These are phyloP conservation scores for Alfaro cultratus DNA, from an alignment of 2,797 vertebrate species.

Conservation along the genomic window DNA sequence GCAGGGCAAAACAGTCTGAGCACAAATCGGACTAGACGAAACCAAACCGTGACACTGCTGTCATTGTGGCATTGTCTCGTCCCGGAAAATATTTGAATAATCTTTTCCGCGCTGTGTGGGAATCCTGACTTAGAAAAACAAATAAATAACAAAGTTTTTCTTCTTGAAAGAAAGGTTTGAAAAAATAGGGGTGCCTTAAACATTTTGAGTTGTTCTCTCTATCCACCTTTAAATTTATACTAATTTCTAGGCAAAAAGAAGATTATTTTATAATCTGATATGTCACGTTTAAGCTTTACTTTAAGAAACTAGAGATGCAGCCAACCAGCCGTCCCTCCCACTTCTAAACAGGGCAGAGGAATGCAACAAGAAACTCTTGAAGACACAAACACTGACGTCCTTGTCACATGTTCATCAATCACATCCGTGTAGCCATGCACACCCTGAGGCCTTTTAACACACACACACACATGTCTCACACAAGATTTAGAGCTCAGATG, in stretches of 20 bases:
- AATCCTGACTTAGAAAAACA: background rate
- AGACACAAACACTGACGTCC: slow-evolving; percentile 38
- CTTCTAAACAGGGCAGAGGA: slow-evolving; percentile 35
- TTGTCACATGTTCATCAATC: slow-evolving; percentile 60
- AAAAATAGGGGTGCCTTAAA: background rate
- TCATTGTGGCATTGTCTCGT: background rate
- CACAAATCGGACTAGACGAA: background rate
- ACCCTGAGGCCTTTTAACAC: slow-evolving; percentile 34
- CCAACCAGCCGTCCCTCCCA: background rate
- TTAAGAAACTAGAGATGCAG: background rate
- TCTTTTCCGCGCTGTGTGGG: background rate
- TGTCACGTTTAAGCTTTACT: background rate
- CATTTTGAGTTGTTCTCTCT: background rate
- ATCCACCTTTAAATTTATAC: background rate
- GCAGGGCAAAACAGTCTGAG: background rate
- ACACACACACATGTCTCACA: slow-evolving; percentile 22
- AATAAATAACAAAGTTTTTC: background rate
- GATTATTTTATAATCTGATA: background rate
- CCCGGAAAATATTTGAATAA: background rate
- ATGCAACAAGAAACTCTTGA: slow-evolving; percentile 49
- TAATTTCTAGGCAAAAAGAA: background rate
- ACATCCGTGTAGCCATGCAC: slow-evolving; percentile 37
- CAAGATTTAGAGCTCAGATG: slow-evolving; percentile 13
- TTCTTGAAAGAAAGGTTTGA: background rate
- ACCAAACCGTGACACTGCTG: background rate